Evolutionary conservation across 2,888 invertebrate species (phyloP), one percentile per base, ranked within the genome.

Genomic region (Spilosoma lubricipeda): DNA sequence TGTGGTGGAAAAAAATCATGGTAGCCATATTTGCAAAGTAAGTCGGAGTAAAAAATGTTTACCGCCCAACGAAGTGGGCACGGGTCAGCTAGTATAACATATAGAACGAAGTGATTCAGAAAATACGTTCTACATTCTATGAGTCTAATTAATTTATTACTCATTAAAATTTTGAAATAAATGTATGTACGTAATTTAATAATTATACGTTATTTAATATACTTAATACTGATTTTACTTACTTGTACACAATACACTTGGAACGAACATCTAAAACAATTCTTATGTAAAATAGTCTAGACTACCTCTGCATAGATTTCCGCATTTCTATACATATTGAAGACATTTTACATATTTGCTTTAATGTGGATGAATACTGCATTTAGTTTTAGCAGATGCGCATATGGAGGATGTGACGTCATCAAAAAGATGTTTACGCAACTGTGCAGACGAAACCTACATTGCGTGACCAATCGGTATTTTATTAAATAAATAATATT

Each of bases 391-490:
- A 63, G 36, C 66, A 67, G 48, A 76, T 76, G 70, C 67, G 69
- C 63, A 33, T 33, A 52, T 56, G 73, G 63, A 72, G 73, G 74
- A 69, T 72, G 71, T 75, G 77, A 78, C 73, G 64, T 70, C 48
- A 78, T 56, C 27, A 66, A 73, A 33, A 74, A 75, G 63, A 77
- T 68, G 70, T 69, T 77, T 74, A 79, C 70, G 45, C 75, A 70
- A 52, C 42, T 66, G 75, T 76, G 74, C 74, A 79, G 23, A 73
- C 77, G 77, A 36, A 48, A 76, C 77, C 84, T 75, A 82, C 70
- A 80, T 78, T 79, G 83, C 82, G 86, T 85, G 85, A 82, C 79
- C 80, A 78, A 85, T 82, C 79, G 66, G 64, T 70, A 59, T 72
- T 64, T 30, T 71, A 23, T n/a, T 20, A 30, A 59, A 63, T 30